These are phyloP conservation scores for Nibea coibor DNA, from an alignment of 2,113 vertebrate species.

Conservation along the genomic window DNA sequence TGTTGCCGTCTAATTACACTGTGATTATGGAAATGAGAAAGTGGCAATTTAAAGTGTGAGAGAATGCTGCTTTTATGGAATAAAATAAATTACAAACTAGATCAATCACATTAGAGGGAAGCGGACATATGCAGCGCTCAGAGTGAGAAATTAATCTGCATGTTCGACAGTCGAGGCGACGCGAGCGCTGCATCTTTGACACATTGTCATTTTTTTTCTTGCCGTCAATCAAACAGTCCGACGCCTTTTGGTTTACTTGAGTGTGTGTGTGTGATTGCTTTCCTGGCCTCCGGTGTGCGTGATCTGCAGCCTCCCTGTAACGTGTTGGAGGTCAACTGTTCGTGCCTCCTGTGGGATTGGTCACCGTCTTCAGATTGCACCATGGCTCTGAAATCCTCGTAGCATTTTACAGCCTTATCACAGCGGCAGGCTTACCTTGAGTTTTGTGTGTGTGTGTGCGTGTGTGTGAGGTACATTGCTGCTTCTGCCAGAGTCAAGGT, in stretches of 20 bases:
- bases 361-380: neutral
- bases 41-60: conserved; percentile 17
- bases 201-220: neutral
- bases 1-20: conserved; percentile 48
- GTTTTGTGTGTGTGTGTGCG: conserved; percentile 42
- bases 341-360: neutral
- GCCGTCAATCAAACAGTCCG: conserved; percentile 31
- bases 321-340: conserved; percentile 54
- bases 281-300: neutral
- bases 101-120: conserved; percentile 30
- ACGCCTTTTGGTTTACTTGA: conserved; percentile 19
- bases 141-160: conserved; percentile 1
- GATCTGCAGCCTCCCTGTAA: conserved; percentile 21
- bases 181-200: conserved; percentile 4
- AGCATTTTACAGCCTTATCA: conserved; percentile 59
- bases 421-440: conserved; percentile 41
- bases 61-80: conserved; percentile 41
- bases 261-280: neutral
- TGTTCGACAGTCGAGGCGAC: conserved; percentile 15
- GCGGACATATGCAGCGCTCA: neutral
- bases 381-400: conserved; percentile 22
- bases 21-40: conserved; percentile 56
- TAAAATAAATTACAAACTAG: conserved; percentile 33
- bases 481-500: conserved; percentile 47
- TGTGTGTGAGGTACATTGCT: conserved; percentile 13